Evolutionary conservation across 1,140 invertebrate species (phyloP).

Genomic region (Dolichoris vasculosae): DNA sequence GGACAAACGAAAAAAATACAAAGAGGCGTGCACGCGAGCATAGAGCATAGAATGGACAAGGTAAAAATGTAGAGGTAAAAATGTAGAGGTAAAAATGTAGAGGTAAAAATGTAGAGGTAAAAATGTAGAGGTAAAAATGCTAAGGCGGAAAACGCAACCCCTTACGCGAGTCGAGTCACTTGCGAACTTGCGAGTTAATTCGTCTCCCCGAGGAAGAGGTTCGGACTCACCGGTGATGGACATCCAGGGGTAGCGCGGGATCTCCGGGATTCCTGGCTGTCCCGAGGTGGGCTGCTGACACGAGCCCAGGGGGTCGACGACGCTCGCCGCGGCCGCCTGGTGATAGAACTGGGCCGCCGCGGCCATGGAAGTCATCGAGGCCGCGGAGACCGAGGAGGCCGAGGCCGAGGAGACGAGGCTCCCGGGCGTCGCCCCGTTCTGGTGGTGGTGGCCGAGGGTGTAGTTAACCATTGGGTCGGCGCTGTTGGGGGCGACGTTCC

Average conservation of each 20-base stretch:
- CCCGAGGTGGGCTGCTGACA: constrained; percentile 81
- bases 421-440: constrained; percentile 78
- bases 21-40: background rate
- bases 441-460: constrained; percentile 83
- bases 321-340: constrained; percentile 80
- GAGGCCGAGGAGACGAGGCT: constrained; percentile 77
- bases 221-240: constrained; percentile 91
- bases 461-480: constrained; percentile 88
- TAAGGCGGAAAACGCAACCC: background rate
- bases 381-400: constrained; percentile 77
- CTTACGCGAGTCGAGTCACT: background rate
- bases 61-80: too few species aligned
- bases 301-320: constrained; percentile 79
- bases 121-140: too few species aligned
- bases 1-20: background rate
- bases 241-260: constrained; percentile 97
- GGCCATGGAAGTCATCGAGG: constrained; percentile 84
- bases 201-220: too few species aligned
- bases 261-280: constrained; percentile 86
- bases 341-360: constrained; percentile 93
- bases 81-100: too few species aligned
- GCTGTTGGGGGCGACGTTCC: constrained; percentile 76
- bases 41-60: background rate
- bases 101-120: too few species aligned
- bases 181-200: too few species aligned